A percentile compares a stretch with the other conserved stretches of the same genome.
These are phyloP conservation scores for Apocrypta bakeri DNA, from an alignment of 1,140 invertebrate species.

Conservation along the genomic window DNA sequence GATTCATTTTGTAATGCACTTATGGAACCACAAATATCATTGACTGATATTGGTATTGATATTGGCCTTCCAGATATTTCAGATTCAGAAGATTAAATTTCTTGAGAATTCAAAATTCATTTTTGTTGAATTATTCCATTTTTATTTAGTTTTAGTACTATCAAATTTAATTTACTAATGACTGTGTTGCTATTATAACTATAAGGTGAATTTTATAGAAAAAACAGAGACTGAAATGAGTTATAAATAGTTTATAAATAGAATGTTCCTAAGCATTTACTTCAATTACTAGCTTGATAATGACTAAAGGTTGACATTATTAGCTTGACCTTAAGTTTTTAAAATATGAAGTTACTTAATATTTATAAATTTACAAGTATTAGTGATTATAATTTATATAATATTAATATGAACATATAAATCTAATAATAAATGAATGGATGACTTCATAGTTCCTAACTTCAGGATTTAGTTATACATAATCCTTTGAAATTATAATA, in stretches of 20 bases:
- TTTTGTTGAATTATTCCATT: neutral
- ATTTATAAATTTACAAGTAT: neutral
- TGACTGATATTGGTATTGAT: too few species aligned
- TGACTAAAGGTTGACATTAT: too few species aligned
- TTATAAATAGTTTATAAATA: too few species aligned
- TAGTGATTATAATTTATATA: neutral
- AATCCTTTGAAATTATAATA: neutral
- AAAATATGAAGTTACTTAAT: neutral
- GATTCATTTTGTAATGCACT: constrained; percentile 12
- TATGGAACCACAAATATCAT: neutral
- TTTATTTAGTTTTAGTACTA: neutral
- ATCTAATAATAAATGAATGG: constrained; percentile 26
- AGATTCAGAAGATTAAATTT: constrained; percentile 38
- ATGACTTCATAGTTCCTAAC: neutral
- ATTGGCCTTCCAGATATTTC: constrained; percentile 47
- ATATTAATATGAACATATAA: neutral
- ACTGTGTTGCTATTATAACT: neutral
- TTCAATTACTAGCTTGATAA: too few species aligned
- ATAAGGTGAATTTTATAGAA: too few species aligned
- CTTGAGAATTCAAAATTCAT: neutral
- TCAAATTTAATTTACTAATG: neutral
- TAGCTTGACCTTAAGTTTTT: constrained; percentile 6
- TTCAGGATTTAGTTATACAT: neutral
- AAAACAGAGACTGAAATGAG: too few species aligned
- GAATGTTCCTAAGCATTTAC: neutral